Percentiles rank a stretch among this genome's conserved stretches.
These are phyloP conservation scores for Hydrochoerus hydrochaeris DNA, from an alignment of 2,113 vertebrate genomes.

Conservation along the genomic window DNA sequence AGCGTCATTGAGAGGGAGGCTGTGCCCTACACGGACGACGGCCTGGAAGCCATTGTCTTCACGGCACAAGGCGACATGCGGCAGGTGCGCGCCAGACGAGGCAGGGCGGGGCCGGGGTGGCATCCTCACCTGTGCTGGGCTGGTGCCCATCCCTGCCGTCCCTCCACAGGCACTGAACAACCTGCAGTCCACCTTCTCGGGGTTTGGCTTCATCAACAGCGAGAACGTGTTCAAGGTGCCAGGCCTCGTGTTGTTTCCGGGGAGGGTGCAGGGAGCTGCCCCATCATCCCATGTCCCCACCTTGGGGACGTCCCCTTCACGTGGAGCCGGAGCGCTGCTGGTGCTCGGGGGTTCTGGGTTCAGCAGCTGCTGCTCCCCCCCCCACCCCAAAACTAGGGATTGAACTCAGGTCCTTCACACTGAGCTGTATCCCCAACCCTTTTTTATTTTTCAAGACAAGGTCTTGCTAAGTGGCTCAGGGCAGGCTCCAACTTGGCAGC, in stretches of 20 bases:
- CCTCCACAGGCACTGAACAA: slow-evolving; percentile 94
- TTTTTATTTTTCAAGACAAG: not conserved
- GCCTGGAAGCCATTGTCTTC: slow-evolving; percentile 97
- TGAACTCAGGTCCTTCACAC: not conserved
- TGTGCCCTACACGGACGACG: slow-evolving; percentile 92
- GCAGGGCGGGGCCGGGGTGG: not conserved
- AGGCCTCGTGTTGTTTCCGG: not conserved
- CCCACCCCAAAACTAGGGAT: not conserved
- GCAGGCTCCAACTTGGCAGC: not conserved
- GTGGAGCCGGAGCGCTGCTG: not conserved
- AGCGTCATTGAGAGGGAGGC: slow-evolving; percentile 93
- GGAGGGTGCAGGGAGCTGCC: not conserved
- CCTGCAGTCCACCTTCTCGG: slow-evolving; percentile 96
- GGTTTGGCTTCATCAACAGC: slow-evolving; percentile 97
- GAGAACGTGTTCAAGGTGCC: slow-evolving; percentile 96
- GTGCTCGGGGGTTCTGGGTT: not conserved
- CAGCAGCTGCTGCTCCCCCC: not conserved
- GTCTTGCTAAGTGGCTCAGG: not conserved
- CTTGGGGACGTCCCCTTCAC: not conserved
- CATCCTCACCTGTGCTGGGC: accelerated
- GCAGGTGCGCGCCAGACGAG: slow-evolving; percentile 88
- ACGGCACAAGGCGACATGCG: slow-evolving; percentile 99
- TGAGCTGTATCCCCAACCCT: not conserved
- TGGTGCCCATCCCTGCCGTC: not conserved
- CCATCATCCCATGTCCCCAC: not conserved